Evolutionary conservation across 2,888 invertebrate species (phyloP).

Genomic region (Meliscaeva auricollis): DNA sequence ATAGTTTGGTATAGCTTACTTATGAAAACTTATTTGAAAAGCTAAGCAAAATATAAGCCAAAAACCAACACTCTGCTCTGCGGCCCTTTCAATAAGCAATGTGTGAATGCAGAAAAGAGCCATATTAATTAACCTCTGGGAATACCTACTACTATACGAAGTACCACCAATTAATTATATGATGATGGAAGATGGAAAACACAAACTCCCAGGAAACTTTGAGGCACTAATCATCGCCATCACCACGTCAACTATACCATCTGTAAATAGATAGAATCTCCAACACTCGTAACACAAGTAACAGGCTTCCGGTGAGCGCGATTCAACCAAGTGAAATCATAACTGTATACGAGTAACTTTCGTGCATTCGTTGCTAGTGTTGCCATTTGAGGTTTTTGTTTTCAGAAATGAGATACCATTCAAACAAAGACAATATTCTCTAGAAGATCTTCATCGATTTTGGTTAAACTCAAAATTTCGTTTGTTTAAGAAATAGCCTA

Average conservation of each 20-base stretch:
- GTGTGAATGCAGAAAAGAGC: constrained; percentile 28
- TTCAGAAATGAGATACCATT: too few relatives aligned
- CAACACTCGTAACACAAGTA: constrained; percentile 25
- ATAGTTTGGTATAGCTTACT: too few relatives aligned
- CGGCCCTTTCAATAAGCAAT: background rate
- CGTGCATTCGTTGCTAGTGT: background rate
- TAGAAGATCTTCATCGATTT: too few relatives aligned
- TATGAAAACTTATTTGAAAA: too few relatives aligned
- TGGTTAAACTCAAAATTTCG: too few relatives aligned
- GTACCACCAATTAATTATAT: constrained; percentile 25
- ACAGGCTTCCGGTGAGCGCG: background rate
- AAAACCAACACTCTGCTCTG: too few relatives aligned
- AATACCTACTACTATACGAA: constrained; percentile 15
- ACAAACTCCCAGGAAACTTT: constrained; percentile 54
- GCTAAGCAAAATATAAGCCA: too few relatives aligned
- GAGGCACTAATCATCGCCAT: constrained; percentile 65
- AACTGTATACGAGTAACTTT: background rate
- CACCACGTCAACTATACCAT: constrained; percentile 67
- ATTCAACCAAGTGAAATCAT: too few relatives aligned
- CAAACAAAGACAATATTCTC: too few relatives aligned
- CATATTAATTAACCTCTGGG: constrained; percentile 58
- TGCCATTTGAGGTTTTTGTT: too few relatives aligned
- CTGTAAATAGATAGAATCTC: constrained; percentile 48
- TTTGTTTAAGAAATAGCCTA: too few relatives aligned
- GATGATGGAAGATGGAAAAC: background rate